Evolutionary conservation across 2,888 invertebrate genomes (phyloP), one percentile per base, ranked within the genome.

Genomic region (Tethea ocularis): DNA sequence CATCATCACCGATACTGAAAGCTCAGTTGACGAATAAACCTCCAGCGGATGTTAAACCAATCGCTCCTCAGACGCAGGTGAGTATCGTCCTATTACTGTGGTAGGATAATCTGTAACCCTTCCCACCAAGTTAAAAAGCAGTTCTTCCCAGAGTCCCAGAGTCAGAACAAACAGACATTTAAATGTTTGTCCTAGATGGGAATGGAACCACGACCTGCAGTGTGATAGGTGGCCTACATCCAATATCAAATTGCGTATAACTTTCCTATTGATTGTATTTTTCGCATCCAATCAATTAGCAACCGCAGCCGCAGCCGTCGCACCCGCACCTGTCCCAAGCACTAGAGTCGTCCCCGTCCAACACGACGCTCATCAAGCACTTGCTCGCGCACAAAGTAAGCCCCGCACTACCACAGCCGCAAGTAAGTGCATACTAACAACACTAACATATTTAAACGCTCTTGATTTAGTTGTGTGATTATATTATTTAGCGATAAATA

Each of bases 371-470:
- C 74, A 98, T 98, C 86, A 98, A 98, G 92, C 98, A 97, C 91
- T 94, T 99, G 71, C 93, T 99, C 87, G 98, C 98, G 76, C 98
- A 97, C 91, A 99, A 98, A 96, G 98, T 98, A 92, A 94, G 94
- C 94, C 94, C 94, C 63, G 88, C 89, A 81, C 86, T 87, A 83
- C 82, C 77, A 78, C 75, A 70, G 52, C 77, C 89, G 91, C 94
- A 94, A 93, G 93, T 93, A 92, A 93, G 92, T 93, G 71, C 78
- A 68, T 77, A 91, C 91, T 91, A 93, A 93, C 92, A 86, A 51
- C 64, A 91, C 91, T 92, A 92, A 91, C 83, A 61, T 57, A 20
- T 46, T 10, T 23, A 26, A 52, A 52, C 17, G 46, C 20, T 41
- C 6, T 41, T 17, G 7, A 41, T 41, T 41, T 41, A 17, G 41